Base-by-base conservation (phyloP, 1,140 invertebrate species). In the Cotesia chilonis region DNA sequence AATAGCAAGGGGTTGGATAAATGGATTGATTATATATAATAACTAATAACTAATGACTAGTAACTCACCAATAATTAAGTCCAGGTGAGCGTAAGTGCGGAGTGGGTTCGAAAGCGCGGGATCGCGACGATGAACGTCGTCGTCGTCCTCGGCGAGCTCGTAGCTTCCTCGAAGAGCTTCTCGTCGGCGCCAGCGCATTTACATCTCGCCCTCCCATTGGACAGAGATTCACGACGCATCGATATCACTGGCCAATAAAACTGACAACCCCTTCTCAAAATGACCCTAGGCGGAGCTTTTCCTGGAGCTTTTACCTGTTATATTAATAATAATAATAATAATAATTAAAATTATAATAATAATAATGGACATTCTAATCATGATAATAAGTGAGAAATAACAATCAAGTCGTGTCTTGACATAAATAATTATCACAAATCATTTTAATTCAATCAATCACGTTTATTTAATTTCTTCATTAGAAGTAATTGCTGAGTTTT, bases 41-140 rank as follows among this genome's bases (percentile, higher is more conserved):
- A 10, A 9, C n/a, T 17, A 14, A 20, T n/a, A 55, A 59, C 59
- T 68, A 35, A 41, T 28, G 3, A 41, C 1, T 6, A 67, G 28
- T 28, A 69, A 87, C 85, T 87, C 85, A 87, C 85, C 86, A 85
- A 87, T 86, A 87, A 86, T 85, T 83, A 84, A 85, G 84, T 85
- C 84, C 84, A 85, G 84, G 85, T 82, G 80, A 75, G 74, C 74
- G 72, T 79, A 81, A 72, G 76, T 78, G 80, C 80, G 82, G 81
- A 81, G 77, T 79, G 84, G 83, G 82, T 84, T 80, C 75, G 80
- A 76, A 75, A 80, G 77, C 80, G 82, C 81, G 80, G 81, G 78
- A 77, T 79, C 83, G 81, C 83, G 84, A 82, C 84, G 84, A 83
- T 83, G 82, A 82, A 84, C 82, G 82, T 84, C 84, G 83, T 84